phyloP scores from a whole-genome alignment of 2,113 vertebrate genomes.

The Emydocephalus ijimae region DNA sequence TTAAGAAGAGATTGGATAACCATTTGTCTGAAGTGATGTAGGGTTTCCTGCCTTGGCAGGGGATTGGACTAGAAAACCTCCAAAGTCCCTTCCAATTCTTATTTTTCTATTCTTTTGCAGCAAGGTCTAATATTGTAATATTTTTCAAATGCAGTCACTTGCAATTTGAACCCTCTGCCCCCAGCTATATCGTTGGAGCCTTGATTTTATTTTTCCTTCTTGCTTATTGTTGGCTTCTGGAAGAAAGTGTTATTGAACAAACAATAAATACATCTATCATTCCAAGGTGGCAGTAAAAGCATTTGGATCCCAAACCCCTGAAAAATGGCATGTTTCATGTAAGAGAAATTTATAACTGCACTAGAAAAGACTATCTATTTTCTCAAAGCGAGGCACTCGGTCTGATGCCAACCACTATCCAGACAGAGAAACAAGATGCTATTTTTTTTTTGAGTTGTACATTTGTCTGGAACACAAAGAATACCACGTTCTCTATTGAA shows the following conservation, averaged over 20 bases:
- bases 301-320: neutral
- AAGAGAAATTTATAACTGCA: neutral
- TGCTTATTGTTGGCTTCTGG: neutral
- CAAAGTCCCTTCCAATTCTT: too few species aligned
- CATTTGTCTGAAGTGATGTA: too few species aligned
- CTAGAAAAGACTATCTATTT: neutral
- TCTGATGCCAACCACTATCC: neutral
- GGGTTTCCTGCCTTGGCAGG: too few species aligned
- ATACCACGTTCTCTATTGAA: neutral
- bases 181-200: accelerated
- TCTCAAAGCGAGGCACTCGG: neutral
- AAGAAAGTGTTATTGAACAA: neutral
- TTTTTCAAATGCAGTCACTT: too few species aligned
- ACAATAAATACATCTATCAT: neutral
- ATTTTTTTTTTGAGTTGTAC: neutral
- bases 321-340: neutral
- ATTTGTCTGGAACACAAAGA: neutral
- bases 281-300: neutral
- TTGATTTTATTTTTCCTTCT: too few species aligned
- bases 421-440: neutral
- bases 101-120: too few species aligned
- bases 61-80: too few species aligned
- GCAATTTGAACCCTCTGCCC: neutral
- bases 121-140: too few species aligned
- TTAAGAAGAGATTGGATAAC: too few species aligned